phyloP scores from a whole-genome alignment of 2,113 vertebrate species.

The Oncorhynchus nerka region DNA sequence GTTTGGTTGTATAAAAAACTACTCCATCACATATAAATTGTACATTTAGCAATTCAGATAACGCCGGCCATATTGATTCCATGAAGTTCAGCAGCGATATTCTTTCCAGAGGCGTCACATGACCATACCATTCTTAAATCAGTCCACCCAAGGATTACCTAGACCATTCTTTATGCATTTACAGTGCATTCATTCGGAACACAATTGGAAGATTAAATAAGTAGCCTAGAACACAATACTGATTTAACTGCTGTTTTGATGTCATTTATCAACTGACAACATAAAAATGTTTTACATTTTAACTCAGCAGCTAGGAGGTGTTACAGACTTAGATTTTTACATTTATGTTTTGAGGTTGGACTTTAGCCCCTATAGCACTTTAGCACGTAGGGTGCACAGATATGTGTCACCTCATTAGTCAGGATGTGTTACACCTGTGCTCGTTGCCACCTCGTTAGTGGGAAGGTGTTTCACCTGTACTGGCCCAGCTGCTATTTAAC shows the following conservation, averaged over 20 bases:
- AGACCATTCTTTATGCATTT: conserved; percentile 39
- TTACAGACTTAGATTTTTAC: not conserved
- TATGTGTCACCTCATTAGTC: no score
- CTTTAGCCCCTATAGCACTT: no score
- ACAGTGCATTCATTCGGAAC: not conserved
- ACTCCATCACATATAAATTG: no score
- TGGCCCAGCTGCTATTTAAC: no score
- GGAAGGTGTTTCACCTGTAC: no score
- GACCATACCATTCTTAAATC: conserved; percentile 70
- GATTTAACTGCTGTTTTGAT: not conserved
- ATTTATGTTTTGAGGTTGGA: no score
- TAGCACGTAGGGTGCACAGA: no score
- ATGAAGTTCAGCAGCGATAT: conserved; percentile 63
- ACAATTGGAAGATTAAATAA: conserved; percentile 6
- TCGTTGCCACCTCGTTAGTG: no score
- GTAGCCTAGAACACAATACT: not conserved
- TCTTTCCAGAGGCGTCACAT: conserved; percentile 69
- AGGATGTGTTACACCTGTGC: no score
- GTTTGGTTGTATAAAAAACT: no score
- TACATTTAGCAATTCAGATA: conserved; percentile 47
- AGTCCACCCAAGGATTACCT: conserved; percentile 64
- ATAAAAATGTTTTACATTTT: not conserved
- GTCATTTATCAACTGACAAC: not conserved
- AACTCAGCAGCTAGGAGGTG: not conserved
- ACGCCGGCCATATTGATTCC: conserved; percentile 56